Evolutionary conservation across 2,797 vertebrate species (phyloP), one percentile per base, ranked within the genome.

Genomic region (Neoniphon sammara): DNA sequence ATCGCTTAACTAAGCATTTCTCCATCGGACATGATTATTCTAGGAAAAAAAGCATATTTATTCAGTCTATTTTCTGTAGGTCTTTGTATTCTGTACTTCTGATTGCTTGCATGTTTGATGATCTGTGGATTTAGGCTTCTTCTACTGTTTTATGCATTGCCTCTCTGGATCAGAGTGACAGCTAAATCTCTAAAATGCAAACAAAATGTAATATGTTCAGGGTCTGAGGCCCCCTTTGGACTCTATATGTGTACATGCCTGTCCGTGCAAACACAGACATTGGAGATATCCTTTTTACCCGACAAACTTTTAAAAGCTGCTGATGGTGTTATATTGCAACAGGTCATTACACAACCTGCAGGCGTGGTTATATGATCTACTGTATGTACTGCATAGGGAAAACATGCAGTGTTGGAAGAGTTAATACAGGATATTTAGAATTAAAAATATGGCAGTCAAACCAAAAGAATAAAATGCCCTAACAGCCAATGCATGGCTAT

Each of bases 241-340:
- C 87, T 78, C 67, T 73, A 25, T 70, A 64, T 83, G 62, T 86
- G 74, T 75, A 66, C 72, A 66, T 77, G 47, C 54, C 76, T 50
- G 55, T 80, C 66, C 80, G 74, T 73, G 78, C 82, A 89, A 89
- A 90, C 75, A 87, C 25, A 67, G 62, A 70, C 71, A 71, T 9
- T 34, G 23, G 55, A 47, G 57, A 46, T 34, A 66, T 66, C 15
- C 23, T 50, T 66, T 44, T 57, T 77, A 84, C 66, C 58, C 64
- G 60, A 54, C 52, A 72, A 73, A 73, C 60, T 8, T 67, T 59
- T 49, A 54, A 57, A 70, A 70, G 58, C 8, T 78, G 30, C 66
- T 36, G 58, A 75, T 73, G 44, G 50, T n/a, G 42, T 71, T 76
- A 20, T 71, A 55, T 88, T 80, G 77, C 85, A 85, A 77, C 59